Conservation (phyloP, 2,797 vertebrate species). For the Lycodopsis pacificus region DNA sequence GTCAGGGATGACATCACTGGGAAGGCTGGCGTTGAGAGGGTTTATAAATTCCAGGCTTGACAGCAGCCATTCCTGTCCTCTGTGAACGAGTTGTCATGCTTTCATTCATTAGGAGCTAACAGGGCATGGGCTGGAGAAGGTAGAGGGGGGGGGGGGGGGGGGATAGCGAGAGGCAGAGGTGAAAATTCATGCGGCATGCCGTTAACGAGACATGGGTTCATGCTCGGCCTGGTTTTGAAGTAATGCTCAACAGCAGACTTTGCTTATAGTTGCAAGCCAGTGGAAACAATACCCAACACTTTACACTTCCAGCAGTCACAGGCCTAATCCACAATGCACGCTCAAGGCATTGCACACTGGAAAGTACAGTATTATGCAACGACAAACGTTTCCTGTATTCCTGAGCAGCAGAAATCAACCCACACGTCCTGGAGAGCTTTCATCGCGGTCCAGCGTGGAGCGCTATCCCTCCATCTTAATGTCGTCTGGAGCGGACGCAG, state of each 20-base stretch:
- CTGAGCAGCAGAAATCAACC: conserved; percentile 3
- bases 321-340: not conserved
- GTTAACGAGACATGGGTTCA: not conserved
- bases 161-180: not conserved
- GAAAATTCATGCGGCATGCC: not conserved
- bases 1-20: conserved; percentile 64
- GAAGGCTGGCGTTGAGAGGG: conserved; percentile 35
- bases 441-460: conserved; percentile 1
- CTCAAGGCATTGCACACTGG: not conserved
- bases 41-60: conserved; percentile 51
- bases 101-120: conserved; percentile 50
- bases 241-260: conserved; percentile 18
- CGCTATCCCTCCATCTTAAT: conserved; percentile 11
- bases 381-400: conserved; percentile 9
- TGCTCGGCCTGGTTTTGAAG: conserved; percentile 4
- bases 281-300: conserved; percentile 18
- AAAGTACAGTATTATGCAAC: not conserved
- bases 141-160: too few relatives aligned
- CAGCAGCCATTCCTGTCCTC: conserved; percentile 43
- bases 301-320: not conserved
- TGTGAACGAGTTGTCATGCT: conserved; percentile 29
- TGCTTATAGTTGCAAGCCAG: conserved; percentile 3
- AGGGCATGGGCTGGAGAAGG: not conserved
- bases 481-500: not conserved
- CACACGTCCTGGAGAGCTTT: conserved; percentile 16